A percentile compares a stretch with the other conserved stretches of the same genome.
Conservation (phyloP, 2,797 vertebrate species). For the Lutjanus argentimaculatus region DNA sequence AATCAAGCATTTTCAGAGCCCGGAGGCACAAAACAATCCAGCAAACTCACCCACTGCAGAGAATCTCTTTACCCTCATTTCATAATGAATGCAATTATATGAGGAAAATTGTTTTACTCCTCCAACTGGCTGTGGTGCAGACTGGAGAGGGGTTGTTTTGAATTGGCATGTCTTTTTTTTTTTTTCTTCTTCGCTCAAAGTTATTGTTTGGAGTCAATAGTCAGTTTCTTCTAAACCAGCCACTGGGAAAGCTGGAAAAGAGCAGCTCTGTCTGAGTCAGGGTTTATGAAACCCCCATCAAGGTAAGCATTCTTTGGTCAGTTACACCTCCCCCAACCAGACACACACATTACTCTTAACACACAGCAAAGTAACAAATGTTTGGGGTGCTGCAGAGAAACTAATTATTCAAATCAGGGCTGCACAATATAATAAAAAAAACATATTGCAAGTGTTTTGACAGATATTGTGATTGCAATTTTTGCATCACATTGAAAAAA, state of each 20-base stretch:
- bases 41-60: slow-evolving; percentile 60
- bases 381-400: slow-evolving; percentile 24
- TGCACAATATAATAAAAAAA: background rate
- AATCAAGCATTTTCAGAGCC: slow-evolving; percentile 75
- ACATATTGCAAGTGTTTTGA: background rate
- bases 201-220: slow-evolving; percentile 35
- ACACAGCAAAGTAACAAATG: slow-evolving; percentile 42
- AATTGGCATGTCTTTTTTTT: slow-evolving; percentile 37
- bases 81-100: slow-evolving; percentile 70
- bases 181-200: slow-evolving; percentile 3
- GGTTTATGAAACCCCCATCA: slow-evolving; percentile 60
- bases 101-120: slow-evolving; percentile 38
- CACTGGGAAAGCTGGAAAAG: slow-evolving; percentile 16
- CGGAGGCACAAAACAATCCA: slow-evolving; percentile 66
- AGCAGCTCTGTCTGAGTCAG: slow-evolving; percentile 29
- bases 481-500: no score
- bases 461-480: no score
- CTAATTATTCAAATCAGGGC: slow-evolving; percentile 8
- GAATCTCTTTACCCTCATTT: slow-evolving; percentile 69
- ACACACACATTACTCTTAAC: slow-evolving; percentile 16
- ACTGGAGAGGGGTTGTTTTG: slow-evolving; percentile 23
- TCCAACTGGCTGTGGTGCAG: slow-evolving; percentile 17
- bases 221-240: slow-evolving; percentile 20
- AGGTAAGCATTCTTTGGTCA: slow-evolving; percentile 66
- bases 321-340: slow-evolving; percentile 58